Conservation (phyloP, 2,797 vertebrate species). For the Micromesistius poutassou region DNA sequence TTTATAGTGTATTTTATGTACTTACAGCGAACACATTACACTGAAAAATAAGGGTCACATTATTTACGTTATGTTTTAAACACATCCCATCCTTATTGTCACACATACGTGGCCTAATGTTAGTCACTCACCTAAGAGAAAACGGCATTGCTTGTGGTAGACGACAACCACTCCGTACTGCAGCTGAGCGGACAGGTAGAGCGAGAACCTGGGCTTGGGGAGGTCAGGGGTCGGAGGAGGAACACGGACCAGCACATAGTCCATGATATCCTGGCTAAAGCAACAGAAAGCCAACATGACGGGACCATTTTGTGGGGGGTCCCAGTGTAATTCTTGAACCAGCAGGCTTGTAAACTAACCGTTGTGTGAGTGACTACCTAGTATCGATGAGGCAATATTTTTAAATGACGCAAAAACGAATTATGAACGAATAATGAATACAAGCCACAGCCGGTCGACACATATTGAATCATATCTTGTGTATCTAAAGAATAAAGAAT, state of each 20-base stretch:
- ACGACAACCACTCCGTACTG: constrained; percentile 82
- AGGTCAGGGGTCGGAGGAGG: constrained; percentile 58
- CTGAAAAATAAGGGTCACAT: background rate
- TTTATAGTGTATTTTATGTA: too few relatives aligned
- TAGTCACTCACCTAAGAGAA: constrained; percentile 73
- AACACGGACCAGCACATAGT: constrained; percentile 76
- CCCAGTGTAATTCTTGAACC: background rate
- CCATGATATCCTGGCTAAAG: constrained; percentile 75
- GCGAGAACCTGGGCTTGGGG: constrained; percentile 76
- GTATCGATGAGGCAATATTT: background rate
- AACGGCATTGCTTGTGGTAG: constrained; percentile 78
- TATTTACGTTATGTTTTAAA: background rate
- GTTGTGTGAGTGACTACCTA: background rate
- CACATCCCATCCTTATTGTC: background rate
- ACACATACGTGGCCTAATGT: background rate
- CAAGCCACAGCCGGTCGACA: background rate
- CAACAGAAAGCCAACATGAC: background rate
- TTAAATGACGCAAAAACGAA: background rate
- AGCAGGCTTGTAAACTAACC: background rate
- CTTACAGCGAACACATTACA: background rate
- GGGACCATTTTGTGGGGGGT: too few relatives aligned
- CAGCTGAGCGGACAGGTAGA: constrained; percentile 84
- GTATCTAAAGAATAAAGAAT: too few relatives aligned
- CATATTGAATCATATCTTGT: background rate
- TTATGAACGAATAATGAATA: background rate